Percentiles rank a stretch among this genome's conserved stretches.
Evolutionary conservation across 2,113 vertebrate species (phyloP).

Genomic region (Gadus macrocephalus): DNA sequence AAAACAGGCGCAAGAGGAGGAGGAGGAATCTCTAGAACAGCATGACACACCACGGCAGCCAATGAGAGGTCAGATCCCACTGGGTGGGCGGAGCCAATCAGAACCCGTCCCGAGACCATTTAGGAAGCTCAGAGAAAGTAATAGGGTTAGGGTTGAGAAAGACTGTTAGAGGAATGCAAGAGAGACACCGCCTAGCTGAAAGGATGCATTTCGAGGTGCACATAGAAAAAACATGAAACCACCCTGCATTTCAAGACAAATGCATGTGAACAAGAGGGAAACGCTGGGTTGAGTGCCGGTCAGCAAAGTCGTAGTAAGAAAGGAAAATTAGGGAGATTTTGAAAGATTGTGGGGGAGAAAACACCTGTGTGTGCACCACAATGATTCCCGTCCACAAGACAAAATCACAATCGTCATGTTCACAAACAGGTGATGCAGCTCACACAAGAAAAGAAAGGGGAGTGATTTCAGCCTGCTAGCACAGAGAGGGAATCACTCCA

Average conservation of each 20-base stretch:
- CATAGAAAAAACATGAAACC: neutral
- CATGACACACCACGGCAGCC: conserved; percentile 96
- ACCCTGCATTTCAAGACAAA: neutral
- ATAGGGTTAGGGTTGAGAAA: conserved; percentile 45
- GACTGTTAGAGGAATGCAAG: conserved; percentile 40
- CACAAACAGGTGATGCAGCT: neutral
- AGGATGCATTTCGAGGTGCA: neutral
- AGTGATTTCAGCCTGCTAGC: neutral
- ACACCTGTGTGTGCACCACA: neutral
- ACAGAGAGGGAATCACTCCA: neutral
- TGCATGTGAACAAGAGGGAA: too few relatives aligned
- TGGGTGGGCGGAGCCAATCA: conserved; percentile 34
- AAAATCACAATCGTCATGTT: neutral
- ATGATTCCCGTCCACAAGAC: neutral
- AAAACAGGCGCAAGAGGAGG: conserved; percentile 33
- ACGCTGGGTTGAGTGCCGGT: too few relatives aligned
- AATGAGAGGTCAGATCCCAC: conserved; percentile 48
- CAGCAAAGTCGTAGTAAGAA: too few relatives aligned
- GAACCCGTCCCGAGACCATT: conserved; percentile 30
- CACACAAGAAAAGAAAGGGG: neutral
- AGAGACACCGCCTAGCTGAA: conserved; percentile 50
- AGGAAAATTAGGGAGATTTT: too few relatives aligned
- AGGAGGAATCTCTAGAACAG: conserved; percentile 79
- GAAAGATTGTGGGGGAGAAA: too few relatives aligned
- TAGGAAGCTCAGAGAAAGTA: conserved; percentile 34